Base-by-base conservation (phyloP, 2,797 vertebrate species). In the Chrysocyon brachyurus region DNA sequence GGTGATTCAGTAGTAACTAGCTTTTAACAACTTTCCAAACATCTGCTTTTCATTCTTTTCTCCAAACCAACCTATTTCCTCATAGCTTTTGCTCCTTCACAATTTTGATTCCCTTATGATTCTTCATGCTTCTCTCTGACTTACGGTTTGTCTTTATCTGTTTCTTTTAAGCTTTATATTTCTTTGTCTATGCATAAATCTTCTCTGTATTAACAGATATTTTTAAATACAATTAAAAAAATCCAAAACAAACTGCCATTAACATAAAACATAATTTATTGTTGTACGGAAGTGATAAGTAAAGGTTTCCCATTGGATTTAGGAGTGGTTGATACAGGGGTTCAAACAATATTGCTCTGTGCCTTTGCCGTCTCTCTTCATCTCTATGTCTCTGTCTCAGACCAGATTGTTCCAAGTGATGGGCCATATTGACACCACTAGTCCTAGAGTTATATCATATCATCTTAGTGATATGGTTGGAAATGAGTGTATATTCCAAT, bases 11-110 rank as follows among this genome's bases (percentile, higher is more conserved):
- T 46, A 33, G 22, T 64, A 9, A 78, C 31, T 40, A 82, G 46
- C 6, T 28, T 64, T 77, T 46, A 63, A 82, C 28, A 68, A 22
- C 61, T 59, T n/a, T 83, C 21, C 52, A 68, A 85, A 87, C 24
- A 92, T 72, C 31, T 92, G 68, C 12, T 90, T 21, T 92, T 83
- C 70, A 56, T 96, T 79, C 28, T 73, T 90, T 87, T 72, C n/a
- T 22, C 11, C 19, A 75, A 90, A 81, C 9, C 26, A 87, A 9
- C 40, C 28, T 52, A 64, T 84, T 90, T 96, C 57, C 70, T 59
- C 22, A 75, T 57, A 70, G 26, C 7, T 90, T 96, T 36, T 72
- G 57, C 11, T 92, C 77, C 36, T 31, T 96, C 17, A 8, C 73
- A 75, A 75, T 40, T 90, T 91, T 63, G 10, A 31, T 61, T 90